Evolutionary conservation across 2,113 vertebrate species (phyloP).

Genomic region (Prinia subflava): DNA sequence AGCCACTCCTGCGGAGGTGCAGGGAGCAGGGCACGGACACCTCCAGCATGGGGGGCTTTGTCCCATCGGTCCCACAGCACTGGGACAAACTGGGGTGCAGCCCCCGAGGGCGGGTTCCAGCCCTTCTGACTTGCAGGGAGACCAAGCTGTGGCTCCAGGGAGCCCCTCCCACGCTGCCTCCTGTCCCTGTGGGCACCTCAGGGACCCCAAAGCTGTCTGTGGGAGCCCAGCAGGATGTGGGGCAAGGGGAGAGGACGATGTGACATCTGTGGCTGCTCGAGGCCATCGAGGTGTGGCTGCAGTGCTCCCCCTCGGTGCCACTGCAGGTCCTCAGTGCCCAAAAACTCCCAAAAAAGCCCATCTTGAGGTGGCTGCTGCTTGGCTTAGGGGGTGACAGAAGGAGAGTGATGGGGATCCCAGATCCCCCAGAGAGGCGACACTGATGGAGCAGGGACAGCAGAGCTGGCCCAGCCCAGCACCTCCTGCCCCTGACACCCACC

Average conservation of each 20-base stretch:
- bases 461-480: not conserved
- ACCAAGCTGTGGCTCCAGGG: not conserved
- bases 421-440: not conserved
- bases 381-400: not conserved
- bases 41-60: accelerated
- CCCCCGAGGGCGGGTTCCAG: not conserved
- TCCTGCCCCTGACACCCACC: not conserved
- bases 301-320: not conserved
- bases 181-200: not conserved
- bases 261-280: not conserved
- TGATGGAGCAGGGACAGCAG: not conserved
- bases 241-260: accelerated
- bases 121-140: not conserved
- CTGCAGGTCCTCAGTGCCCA: not conserved
- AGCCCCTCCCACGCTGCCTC: accelerated
- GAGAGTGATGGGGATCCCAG: not conserved
- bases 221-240: accelerated
- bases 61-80: not conserved
- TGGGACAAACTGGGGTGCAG: not conserved
- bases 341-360: not conserved
- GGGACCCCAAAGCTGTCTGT: accelerated
- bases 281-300: not conserved
- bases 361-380: not conserved
- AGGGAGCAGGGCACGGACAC: accelerated
- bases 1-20: not conserved